Evolutionary conservation across 2,113 vertebrate genomes (phyloP), one percentile per base, ranked within the genome.

Genomic region (Trichechus manatus): DNA sequence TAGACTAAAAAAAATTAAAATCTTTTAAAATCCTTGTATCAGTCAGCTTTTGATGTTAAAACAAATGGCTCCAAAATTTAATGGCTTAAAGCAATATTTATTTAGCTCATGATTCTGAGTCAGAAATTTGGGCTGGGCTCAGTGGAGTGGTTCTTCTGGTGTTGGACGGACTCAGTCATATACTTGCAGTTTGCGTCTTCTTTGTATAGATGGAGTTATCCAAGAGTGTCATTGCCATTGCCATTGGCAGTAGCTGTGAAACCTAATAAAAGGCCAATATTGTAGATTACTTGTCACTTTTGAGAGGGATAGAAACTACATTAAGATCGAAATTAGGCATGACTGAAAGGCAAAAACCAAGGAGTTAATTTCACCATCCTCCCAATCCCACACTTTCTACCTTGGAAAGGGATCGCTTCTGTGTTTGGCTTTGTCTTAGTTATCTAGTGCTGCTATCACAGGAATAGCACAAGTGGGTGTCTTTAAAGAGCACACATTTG

Each of bases 151-250:
- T 56, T 56, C 39, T 61, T 75, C 44, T 25, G 66, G n/a, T 17
- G 15, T 56, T 56, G 53, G 53, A 8, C 13, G 53, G 53, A 11
- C 53, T 56, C 53, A 17, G 53, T 29, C 5, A 0, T 36, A n/a
- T 9, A 1, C 11, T 7, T 44, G 44, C 29, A 1, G 7, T 53
- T 11, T 53, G 5, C 22, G n/a, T 56, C 72, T 19, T 81, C 36
- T 19, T 36, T 2, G 2, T 1, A 2, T 15, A 42, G 44, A 20
- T 2, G 1, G 14, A 70, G 19, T 78, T 8, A 84, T 3, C 20
- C 42, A 47, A 9, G 53, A 56, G 14, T 56, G 15, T 17, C 53
- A 56, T 56, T 17, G 15, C 7, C 14, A 0, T 56, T 19, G 25
- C 14, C 19, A 9, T 47, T 44, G 7, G 13, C n/a, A 15, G 27